These are phyloP conservation scores for Phylloscopus collybita DNA, from an alignment of 2,797 vertebrate species.

Conservation along the genomic window DNA sequence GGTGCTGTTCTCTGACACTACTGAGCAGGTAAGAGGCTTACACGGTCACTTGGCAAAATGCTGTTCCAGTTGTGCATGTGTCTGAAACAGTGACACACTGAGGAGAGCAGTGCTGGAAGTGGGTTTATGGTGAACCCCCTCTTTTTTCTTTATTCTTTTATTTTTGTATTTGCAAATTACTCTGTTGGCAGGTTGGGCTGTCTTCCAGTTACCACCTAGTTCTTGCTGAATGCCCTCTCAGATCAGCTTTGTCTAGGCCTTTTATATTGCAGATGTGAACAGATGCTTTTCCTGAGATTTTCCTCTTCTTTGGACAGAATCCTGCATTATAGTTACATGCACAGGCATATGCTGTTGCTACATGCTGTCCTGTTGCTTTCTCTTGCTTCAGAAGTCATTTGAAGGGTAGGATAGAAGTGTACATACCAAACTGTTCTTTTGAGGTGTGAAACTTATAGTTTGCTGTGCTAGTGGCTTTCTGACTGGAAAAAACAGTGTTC, in stretches of 20 bases:
- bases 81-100: neutral
- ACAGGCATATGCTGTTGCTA: fast-evolving
- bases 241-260: neutral
- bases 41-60: neutral
- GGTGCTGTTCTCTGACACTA: slow-evolving; percentile 79
- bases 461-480: neutral
- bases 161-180: neutral
- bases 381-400: neutral
- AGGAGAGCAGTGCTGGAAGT: neutral
- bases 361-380: neutral
- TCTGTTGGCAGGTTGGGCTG: neutral
- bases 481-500: neutral
- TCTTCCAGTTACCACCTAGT: neutral
- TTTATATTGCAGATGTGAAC: neutral
- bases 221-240: neutral
- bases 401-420: neutral
- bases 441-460: neutral
- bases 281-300: neutral
- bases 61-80: neutral
- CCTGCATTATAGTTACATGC: neutral
- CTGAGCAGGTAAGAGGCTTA: slow-evolving; percentile 80
- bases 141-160: neutral
- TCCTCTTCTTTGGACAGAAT: neutral
- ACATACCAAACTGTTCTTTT: neutral
- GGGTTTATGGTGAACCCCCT: neutral